Conservation (phyloP, 2,797 vertebrate genomes). For the Lophotriccus pileatus region DNA sequence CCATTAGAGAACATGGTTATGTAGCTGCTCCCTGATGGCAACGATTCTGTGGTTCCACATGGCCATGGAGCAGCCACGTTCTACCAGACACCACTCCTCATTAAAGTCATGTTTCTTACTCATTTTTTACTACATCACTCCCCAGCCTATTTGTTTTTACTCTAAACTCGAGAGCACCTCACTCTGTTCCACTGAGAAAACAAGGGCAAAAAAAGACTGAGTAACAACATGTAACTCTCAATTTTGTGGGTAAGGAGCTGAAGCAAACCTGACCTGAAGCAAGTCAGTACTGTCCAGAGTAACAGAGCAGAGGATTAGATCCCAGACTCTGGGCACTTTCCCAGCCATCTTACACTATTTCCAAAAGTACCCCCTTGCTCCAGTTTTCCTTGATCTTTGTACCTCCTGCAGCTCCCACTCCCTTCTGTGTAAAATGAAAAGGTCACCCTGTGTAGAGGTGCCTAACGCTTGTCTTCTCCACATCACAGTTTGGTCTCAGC, state of each 20-base stretch:
- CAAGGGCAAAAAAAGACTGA: background rate
- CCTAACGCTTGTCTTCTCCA: background rate
- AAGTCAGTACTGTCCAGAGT: background rate
- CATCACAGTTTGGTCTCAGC: background rate
- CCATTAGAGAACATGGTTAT: accelerated
- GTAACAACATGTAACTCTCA: background rate
- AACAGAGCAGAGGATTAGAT: background rate
- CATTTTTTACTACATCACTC: background rate
- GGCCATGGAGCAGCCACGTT: accelerated
- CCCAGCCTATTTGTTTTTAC: background rate
- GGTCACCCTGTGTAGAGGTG: background rate
- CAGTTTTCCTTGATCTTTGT: background rate
- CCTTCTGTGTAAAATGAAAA: background rate
- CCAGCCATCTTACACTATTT: background rate
- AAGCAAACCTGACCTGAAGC: background rate
- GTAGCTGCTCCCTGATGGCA: background rate
- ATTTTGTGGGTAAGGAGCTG: background rate
- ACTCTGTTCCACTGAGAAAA: background rate
- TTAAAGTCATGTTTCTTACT: background rate
- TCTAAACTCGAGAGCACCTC: background rate
- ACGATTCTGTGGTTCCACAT: background rate
- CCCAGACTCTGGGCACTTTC: background rate
- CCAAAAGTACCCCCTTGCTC: background rate
- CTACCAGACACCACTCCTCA: background rate
- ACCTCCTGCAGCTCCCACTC: background rate